A percentile compares a stretch with the other conserved stretches of the same genome.
phyloP scores from a whole-genome alignment of 2,888 invertebrate species.

The Cheilosia pagana region DNA sequence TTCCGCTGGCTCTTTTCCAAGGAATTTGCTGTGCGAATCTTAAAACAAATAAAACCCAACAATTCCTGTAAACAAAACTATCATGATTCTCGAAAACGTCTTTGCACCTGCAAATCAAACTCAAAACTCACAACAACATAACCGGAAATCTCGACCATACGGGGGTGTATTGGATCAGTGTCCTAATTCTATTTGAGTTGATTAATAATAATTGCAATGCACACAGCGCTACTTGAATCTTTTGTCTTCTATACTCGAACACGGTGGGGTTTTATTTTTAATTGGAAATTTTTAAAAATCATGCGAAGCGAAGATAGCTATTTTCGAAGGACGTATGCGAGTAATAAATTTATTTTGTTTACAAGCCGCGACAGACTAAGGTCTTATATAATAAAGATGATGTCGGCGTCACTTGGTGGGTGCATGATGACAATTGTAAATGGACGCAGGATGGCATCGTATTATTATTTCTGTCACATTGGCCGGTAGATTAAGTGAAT shows the following conservation, averaged over 20 bases:
- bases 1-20: slow-evolving; percentile 45
- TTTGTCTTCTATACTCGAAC: slow-evolving; percentile 34
- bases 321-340: slow-evolving; percentile 29
- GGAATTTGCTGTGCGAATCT: slow-evolving; percentile 48
- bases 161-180: slow-evolving; percentile 63
- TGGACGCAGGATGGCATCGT: neutral
- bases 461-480: neutral
- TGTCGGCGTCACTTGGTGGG: slow-evolving; percentile 18
- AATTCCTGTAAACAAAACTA: slow-evolving; percentile 3
- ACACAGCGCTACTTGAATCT: slow-evolving; percentile 9
- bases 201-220: slow-evolving; percentile 57
- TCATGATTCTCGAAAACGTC: slow-evolving; percentile 28
- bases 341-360: slow-evolving; percentile 23
- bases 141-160: slow-evolving; percentile 52
- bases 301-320: neutral
- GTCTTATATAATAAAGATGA: slow-evolving; percentile 11
- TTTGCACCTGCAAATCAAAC: slow-evolving; percentile 61
- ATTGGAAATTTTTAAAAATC: slow-evolving; percentile 22
- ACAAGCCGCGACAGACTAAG: neutral
- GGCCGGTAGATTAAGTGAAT: neutral
- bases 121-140: slow-evolving; percentile 8
- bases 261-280: slow-evolving; percentile 18
- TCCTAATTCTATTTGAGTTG: slow-evolving; percentile 51
- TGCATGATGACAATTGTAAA: slow-evolving; percentile 43
- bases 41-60: neutral